Conservation (phyloP, 1,140 invertebrate genomes). For the Neoseiulus cucumeris region DNA sequence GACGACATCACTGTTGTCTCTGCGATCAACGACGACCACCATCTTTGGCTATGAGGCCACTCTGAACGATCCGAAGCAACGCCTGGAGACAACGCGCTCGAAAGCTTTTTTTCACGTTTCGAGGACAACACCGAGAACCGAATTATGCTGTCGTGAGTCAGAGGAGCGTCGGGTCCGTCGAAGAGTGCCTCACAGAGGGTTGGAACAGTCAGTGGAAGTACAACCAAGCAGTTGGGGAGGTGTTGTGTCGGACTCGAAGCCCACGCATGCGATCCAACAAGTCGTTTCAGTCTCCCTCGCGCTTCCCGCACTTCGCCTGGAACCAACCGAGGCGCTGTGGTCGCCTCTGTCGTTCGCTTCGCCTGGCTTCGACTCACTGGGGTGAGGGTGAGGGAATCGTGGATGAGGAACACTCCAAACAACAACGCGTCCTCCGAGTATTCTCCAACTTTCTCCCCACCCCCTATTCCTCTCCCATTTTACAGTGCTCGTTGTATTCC, state of each 20-base stretch:
- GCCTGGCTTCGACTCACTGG: too few relatives aligned
- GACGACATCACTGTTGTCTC: not conserved
- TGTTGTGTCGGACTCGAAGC: not conserved
- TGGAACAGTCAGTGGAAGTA: not conserved
- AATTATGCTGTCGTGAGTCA: not conserved
- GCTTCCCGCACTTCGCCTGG: not conserved
- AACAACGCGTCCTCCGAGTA: too few relatives aligned
- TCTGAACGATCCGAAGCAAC: not conserved
- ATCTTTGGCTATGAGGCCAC: not conserved
- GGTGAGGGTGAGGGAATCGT: too few relatives aligned
- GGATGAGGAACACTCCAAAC: too few relatives aligned
- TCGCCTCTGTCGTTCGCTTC: too few relatives aligned
- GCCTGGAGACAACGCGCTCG: not conserved
- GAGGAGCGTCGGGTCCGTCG: not conserved
- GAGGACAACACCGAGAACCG: not conserved
- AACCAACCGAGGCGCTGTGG: not conserved
- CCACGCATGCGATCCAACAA: slow-evolving; percentile 12
- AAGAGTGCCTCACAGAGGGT: not conserved
- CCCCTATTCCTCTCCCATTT: too few relatives aligned
- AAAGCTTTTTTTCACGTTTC: not conserved
- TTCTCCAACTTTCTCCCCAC: too few relatives aligned
- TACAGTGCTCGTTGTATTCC: too few relatives aligned
- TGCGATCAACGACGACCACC: slow-evolving; percentile 2
- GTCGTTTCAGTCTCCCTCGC: slow-evolving; percentile 9
- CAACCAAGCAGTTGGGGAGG: not conserved